Evolutionary conservation across 2,888 invertebrate species (phyloP), one percentile per base, ranked within the genome.

Genomic region (Hyppa rectilinea): DNA sequence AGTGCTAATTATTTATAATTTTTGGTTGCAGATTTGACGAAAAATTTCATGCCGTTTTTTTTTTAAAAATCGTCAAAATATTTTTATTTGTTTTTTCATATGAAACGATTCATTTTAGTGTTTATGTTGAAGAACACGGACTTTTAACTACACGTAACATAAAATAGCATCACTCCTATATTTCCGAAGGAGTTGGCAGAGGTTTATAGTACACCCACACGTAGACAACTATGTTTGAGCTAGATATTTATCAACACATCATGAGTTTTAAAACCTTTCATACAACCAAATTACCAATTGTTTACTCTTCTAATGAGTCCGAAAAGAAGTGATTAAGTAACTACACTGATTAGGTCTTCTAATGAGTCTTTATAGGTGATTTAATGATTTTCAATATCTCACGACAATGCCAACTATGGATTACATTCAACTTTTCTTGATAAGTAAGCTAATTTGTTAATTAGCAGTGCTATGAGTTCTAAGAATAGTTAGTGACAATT

Each of bases 251-350:
- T 29, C 26, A 53, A 53, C n/a, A 53, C 12, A n/a, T 6, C 2
- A 53, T 53, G 53, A n/a, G n/a, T 53, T 53, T 53, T n/a, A 53
- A 53, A 53, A 53, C n/a, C 6, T 53, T 53, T 0, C 12, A 53
- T 9, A 14, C 34, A 14, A 17, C 23, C 12, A 55, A n/a, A 55
- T 20, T 20, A 52, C 29, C 9, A 29, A 29, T n/a, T n/a, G n/a
- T 45, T 45, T 45, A 10, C 20, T 43, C 43, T 43, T 43, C 43
- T 20, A 43, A 43, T 43, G 43, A 43, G 43, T 43, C 20, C 20
- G 43, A 43, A 43, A 43, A 43, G 6, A 43, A 43, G 43, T 43
- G 43, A 43, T 43, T 43, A 43, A 20, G 20, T 43, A 43, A 43
- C 7, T 43, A 43, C 20, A 43, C 5, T 43, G 43, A 43, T 47